Percentiles rank a stretch among this genome's conserved stretches.
Evolutionary conservation across 2,888 invertebrate species (phyloP).

Genomic region (Trachelus troglodyta): DNA sequence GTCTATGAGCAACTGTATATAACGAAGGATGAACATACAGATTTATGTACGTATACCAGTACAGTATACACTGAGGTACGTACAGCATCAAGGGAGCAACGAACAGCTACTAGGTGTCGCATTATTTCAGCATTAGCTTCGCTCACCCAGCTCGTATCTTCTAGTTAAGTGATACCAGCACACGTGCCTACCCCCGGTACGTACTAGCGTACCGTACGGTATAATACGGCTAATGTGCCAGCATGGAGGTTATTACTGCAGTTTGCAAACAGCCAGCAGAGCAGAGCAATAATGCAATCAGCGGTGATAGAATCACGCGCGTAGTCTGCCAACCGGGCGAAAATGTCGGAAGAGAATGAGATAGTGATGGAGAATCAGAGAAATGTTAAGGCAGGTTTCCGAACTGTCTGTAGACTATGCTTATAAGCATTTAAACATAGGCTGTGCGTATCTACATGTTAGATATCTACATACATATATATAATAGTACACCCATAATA

Average conservation of each 20-base stretch:
- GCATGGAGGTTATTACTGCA: conserved; percentile 43
- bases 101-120: conserved; percentile 25
- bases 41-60: not conserved
- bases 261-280: conserved; percentile 44
- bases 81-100: not conserved
- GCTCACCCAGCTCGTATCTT: conserved; percentile 38
- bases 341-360: not conserved
- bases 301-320: conserved; percentile 36
- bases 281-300: conserved; percentile 40
- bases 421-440: not conserved
- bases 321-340: conserved; percentile 22
- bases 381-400: not conserved
- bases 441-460: not conserved
- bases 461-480: not conserved
- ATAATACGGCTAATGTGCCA: conserved; percentile 39
- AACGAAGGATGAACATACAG: not conserved
- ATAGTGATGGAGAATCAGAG: not conserved
- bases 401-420: not conserved
- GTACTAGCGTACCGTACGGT: conserved; percentile 16
- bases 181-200: conserved; percentile 20
- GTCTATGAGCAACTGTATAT: not conserved
- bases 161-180: conserved; percentile 43
- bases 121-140: conserved; percentile 47
- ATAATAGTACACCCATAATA: not conserved
- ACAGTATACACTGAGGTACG: not conserved